These are phyloP conservation scores for Coluber constrictor DNA, from an alignment of 2,797 vertebrate genomes.

Conservation along the genomic window DNA sequence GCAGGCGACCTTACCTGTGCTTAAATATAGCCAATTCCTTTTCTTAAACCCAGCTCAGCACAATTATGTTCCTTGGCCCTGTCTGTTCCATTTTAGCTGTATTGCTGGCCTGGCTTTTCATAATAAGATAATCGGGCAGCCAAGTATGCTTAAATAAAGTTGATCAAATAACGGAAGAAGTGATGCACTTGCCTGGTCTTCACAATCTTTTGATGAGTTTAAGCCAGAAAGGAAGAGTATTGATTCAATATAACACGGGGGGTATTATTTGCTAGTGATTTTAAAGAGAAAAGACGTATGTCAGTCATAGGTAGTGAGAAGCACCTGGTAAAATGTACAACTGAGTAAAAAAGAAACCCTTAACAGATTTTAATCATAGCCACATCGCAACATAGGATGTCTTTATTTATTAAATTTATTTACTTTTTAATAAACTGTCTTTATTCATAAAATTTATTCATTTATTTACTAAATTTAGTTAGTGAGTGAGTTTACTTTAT, in stretches of 20 bases:
- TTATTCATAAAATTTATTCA: no score
- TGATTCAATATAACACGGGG: background rate
- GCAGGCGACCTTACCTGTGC: slow-evolving; percentile 46
- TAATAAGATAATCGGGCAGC: slow-evolving; percentile 14
- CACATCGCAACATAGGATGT: background rate
- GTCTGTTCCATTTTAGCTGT: slow-evolving; percentile 2
- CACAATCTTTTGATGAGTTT: background rate
- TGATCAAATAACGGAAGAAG: background rate
- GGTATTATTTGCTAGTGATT: background rate
- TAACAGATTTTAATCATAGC: background rate
- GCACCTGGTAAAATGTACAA: background rate
- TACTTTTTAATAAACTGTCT: no score
- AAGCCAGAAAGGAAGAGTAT: background rate
- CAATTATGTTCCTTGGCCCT: slow-evolving; percentile 38
- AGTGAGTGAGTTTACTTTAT: no score
- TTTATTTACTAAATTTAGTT: no score
- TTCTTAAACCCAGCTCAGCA: slow-evolving; percentile 50
- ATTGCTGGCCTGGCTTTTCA: background rate
- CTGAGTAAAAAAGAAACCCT: background rate
- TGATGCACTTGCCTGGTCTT: background rate
- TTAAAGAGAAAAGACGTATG: background rate
- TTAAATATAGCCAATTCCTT: slow-evolving; percentile 57
- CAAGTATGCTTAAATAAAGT: background rate
- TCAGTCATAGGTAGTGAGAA: background rate
- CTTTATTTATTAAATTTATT: background rate